Conservation (phyloP, 1,140 invertebrate genomes). For the Calliphora vicina region DNA sequence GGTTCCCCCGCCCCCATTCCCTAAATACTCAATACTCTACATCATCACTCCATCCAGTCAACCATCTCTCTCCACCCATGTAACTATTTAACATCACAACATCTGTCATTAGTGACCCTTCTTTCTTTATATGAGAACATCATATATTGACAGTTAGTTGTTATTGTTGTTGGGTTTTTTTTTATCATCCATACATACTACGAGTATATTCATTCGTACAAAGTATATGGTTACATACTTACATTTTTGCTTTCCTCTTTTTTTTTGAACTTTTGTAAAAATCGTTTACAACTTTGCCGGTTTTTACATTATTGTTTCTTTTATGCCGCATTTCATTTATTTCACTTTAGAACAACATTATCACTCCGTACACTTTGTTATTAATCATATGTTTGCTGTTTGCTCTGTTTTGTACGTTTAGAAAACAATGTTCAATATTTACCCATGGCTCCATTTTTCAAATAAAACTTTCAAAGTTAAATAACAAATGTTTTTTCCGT, state of each 20-base stretch:
- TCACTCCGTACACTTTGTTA: not conserved
- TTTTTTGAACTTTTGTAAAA: not conserved
- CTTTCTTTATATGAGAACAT: not conserved
- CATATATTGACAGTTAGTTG: not conserved
- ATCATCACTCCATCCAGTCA: not conserved
- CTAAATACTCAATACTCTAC: too few species aligned
- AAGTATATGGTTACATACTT: too few species aligned
- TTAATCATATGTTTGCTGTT: not conserved
- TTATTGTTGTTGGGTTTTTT: not conserved
- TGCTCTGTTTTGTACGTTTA: not conserved
- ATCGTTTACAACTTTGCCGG: slow-evolving; percentile 8
- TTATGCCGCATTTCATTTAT: slow-evolving; percentile 1
- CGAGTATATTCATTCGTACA: too few species aligned
- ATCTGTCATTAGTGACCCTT: slow-evolving; percentile 12
- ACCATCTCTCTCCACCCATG: not conserved
- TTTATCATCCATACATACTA: not conserved
- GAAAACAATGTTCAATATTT: not conserved
- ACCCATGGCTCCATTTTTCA: too few species aligned
- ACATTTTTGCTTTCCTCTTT: not conserved
- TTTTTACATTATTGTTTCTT: not conserved
- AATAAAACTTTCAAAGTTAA: too few species aligned
- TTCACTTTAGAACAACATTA: not conserved
- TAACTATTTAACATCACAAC: not conserved
- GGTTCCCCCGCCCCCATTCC: not conserved
- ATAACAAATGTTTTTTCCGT: too few species aligned